These are phyloP conservation scores for Hypsopygia costalis DNA, from an alignment of 2,888 invertebrate genomes.

Conservation along the genomic window DNA sequence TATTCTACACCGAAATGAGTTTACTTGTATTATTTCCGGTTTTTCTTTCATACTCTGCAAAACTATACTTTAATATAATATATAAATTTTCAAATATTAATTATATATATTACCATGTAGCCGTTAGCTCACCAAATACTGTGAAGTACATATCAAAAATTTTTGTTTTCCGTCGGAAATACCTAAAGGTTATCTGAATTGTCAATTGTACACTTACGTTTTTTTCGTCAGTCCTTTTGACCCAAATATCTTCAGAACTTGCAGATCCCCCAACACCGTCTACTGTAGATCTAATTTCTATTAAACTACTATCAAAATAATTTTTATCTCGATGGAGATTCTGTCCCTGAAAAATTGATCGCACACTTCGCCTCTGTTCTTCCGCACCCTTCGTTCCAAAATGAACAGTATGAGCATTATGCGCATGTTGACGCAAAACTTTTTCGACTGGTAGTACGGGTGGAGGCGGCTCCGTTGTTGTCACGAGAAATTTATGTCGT, in stretches of 20 bases:
- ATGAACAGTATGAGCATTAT: slow-evolving; percentile 84
- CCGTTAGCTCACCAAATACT: no score
- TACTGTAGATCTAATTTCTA: slow-evolving; percentile 89
- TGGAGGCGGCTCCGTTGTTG: slow-evolving; percentile 48
- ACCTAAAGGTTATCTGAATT: no score
- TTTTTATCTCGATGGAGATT: slow-evolving; percentile 86
- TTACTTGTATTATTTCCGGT: no score
- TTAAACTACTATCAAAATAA: slow-evolving; percentile 90
- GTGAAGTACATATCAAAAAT: no score
- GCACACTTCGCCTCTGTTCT: slow-evolving; percentile 80
- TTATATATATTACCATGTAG: no score
- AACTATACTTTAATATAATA: no score
- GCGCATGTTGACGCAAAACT: slow-evolving; percentile 69
- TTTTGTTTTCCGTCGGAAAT: no score
- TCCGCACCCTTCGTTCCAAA: slow-evolving; percentile 82
- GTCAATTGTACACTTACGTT: slow-evolving; percentile 80
- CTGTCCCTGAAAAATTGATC: slow-evolving; percentile 79
- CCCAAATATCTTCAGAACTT: slow-evolving; percentile 86
- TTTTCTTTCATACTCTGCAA: no score
- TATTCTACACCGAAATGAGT: no score
- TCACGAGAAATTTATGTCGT: slow-evolving; percentile 64
- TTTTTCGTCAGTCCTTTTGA: slow-evolving; percentile 81
- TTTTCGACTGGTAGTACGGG: slow-evolving; percentile 64
- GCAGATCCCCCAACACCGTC: slow-evolving; percentile 76
- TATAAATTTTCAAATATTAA: no score